These are phyloP conservation scores for Drosophila asahinai DNA, from an alignment of 1,140 invertebrate genomes.

Conservation along the genomic window DNA sequence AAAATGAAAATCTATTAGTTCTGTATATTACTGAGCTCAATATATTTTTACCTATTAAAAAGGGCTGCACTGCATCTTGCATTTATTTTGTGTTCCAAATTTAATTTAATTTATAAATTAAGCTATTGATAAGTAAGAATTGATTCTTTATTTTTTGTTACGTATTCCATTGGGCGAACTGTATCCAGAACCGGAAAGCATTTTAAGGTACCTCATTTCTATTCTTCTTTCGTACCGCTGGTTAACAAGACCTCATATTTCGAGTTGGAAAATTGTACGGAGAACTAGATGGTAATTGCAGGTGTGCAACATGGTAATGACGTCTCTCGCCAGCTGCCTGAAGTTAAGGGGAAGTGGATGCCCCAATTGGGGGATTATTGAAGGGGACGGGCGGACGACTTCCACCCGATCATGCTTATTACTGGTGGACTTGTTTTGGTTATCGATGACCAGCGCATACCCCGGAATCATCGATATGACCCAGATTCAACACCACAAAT, in stretches of 20 bases:
- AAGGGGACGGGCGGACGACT: conserved; percentile 21
- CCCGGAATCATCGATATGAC: conserved; percentile 12
- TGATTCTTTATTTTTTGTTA: too few relatives aligned
- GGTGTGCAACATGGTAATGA: conserved; percentile 53
- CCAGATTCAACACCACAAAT: conserved; percentile 12
- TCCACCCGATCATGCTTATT: conserved; percentile 31
- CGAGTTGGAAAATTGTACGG: conserved; percentile 23
- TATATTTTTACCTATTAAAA: too few relatives aligned
- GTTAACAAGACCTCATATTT: conserved; percentile 1
- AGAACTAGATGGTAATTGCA: conserved; percentile 54
- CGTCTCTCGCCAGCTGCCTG: conserved; percentile 17
- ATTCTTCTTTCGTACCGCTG: background rate
- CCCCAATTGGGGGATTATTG: conserved; percentile 47
- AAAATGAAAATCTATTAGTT: background rate
- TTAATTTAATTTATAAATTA: too few relatives aligned
- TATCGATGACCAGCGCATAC: conserved; percentile 4
- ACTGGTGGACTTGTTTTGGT: conserved; percentile 11
- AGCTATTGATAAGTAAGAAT: too few relatives aligned
- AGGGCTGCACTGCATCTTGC: too few relatives aligned
- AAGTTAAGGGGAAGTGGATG: conserved; percentile 27
- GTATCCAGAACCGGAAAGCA: background rate
- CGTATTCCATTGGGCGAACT: background rate
- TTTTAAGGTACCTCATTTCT: background rate
- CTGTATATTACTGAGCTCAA: too few relatives aligned
- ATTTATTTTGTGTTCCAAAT: too few relatives aligned